Evolutionary conservation across 2,113 vertebrate genomes (phyloP).

Genomic region (Dasypus novemcinctus): DNA sequence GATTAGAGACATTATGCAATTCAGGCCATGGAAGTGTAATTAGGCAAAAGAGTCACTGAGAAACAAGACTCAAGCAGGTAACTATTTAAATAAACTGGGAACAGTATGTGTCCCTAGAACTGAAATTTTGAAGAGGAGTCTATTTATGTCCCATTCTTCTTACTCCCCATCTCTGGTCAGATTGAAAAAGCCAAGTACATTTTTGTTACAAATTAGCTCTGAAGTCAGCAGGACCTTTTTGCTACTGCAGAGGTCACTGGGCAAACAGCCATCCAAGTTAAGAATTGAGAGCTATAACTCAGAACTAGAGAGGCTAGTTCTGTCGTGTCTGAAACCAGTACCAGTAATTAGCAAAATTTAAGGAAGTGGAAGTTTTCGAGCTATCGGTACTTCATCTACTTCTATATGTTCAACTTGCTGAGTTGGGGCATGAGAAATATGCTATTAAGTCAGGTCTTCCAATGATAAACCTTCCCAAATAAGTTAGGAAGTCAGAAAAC

Average conservation of each 20-base stretch:
- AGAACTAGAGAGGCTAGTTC: neutral
- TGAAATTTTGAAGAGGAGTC: neutral
- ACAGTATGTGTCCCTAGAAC: conserved; percentile 17
- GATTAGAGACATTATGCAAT: neutral
- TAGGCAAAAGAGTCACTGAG: conserved; percentile 14
- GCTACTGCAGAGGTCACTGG: conserved; percentile 2
- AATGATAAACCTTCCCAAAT: neutral
- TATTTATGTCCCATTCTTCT: neutral
- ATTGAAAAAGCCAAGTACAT: conserved; percentile 39
- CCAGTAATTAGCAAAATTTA: neutral
- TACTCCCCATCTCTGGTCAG: neutral
- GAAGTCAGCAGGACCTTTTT: conserved; percentile 33
- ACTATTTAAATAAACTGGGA: conserved; percentile 49
- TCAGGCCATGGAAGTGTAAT: conserved; percentile 32
- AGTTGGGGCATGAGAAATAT: neutral
- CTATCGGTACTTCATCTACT: neutral
- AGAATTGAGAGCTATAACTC: conserved; percentile 7
- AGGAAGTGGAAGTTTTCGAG: neutral
- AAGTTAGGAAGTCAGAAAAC: neutral
- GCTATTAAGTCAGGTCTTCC: neutral
- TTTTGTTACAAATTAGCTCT: conserved; percentile 59
- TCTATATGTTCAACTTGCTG: neutral
- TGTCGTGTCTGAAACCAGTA: neutral
- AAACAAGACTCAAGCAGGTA: conserved; percentile 31
- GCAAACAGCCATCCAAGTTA: conserved; percentile 31